These are phyloP conservation scores for Protaetia brevitarsis DNA, from an alignment of 1,140 invertebrate species.

Conservation along the genomic window DNA sequence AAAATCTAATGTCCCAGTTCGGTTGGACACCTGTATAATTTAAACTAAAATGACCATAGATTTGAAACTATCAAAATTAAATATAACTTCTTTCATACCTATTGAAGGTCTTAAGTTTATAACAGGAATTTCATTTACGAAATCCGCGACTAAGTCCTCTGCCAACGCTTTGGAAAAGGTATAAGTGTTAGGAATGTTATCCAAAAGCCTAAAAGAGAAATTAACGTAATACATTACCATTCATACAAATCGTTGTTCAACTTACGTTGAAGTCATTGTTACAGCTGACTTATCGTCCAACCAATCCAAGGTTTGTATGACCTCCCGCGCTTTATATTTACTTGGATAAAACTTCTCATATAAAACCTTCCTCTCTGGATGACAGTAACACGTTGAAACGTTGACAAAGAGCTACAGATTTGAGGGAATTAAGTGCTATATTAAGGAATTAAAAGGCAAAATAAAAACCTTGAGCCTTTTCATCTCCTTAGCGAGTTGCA, in stretches of 20 bases:
- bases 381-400: constrained; percentile 68
- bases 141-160: constrained; percentile 66
- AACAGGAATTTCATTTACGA: constrained; percentile 64
- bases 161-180: constrained; percentile 85
- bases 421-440: neutral
- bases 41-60: no score
- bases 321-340: constrained; percentile 81
- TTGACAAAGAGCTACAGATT: constrained; percentile 48
- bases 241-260: constrained; percentile 22
- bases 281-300: constrained; percentile 76
- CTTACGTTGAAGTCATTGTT: constrained; percentile 57
- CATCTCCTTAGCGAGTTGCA: constrained; percentile 72
- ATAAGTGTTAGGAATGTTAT: constrained; percentile 84
- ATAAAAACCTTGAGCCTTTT: constrained; percentile 47
- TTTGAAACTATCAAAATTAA: no score
- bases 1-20: no score
- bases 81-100: constrained; percentile 52
- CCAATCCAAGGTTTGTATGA: constrained; percentile 86
- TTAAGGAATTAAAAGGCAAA: constrained; percentile 27
- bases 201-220: constrained; percentile 60
- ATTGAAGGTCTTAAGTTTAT: constrained; percentile 87
- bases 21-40: no score
- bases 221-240: neutral
- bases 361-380: constrained; percentile 59
- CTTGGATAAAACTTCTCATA: constrained; percentile 60